Evolutionary conservation across 2,888 invertebrate species (phyloP), one percentile per base, ranked within the genome.

Genomic region (Spisula subtruncata): DNA sequence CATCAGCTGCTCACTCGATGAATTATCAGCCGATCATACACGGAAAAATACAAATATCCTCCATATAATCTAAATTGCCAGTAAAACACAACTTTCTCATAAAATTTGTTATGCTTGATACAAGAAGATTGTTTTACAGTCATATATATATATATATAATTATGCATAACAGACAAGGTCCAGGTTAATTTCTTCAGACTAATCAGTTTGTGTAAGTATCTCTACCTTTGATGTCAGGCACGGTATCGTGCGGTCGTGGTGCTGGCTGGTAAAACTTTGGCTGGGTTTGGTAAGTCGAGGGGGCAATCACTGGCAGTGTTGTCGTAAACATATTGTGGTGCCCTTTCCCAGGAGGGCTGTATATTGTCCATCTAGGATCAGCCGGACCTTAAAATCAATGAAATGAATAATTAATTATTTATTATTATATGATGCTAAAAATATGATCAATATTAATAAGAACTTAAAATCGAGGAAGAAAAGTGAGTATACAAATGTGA

Each of bases 221-320:
- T 35, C 32, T 75, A 75, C 75, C 75, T 32, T 35, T 29, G 35
- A 75, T 75, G 12, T 75, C 75, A 2, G 75, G 75, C 35, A 75
- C 12, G 16, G n/a, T 75, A 14, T 41, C 41, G 8, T 41, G 29
- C 35, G 29, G 75, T 35, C 12, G 18, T 6, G 16, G 6, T 32
- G 75, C 16, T 75, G 25, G 1, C 75, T 75, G 75, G 75, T 32
- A 35, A 32, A 35, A 32, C 75, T 75, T 35, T 10, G 32, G 32
- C n/a, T n/a, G n/a, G n/a, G n/a, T n/a, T n/a, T n/a, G n/a, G n/a
- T n/a, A n/a, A n/a, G n/a, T n/a, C n/a, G 41, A 2, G 41, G 41
- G 16, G 35, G 18, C 75, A 75, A 75, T 29, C 4, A 0, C 75
- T 75, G 75, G 75, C 35, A 75, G 35, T 10, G 75, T 75, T 75